These are phyloP conservation scores for Bombus pascuorum DNA, from an alignment of 1,140 invertebrate species.

Conservation along the genomic window DNA sequence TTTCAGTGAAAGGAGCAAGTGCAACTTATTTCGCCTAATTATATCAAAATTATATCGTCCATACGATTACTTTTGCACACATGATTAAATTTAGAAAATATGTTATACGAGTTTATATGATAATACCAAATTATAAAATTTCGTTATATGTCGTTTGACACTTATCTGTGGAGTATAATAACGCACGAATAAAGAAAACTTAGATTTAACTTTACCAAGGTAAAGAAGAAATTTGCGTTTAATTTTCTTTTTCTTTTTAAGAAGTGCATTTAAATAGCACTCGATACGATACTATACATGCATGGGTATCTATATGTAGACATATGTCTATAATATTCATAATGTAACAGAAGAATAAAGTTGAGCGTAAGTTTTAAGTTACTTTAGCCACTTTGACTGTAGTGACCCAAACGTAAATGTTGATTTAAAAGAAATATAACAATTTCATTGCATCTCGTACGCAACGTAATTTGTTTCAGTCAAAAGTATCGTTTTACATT, in stretches of 20 bases:
- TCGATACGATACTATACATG: background rate
- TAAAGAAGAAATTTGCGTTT: background rate
- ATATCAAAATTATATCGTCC: background rate
- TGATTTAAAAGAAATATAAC: background rate
- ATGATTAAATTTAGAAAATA: background rate
- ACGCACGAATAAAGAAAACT: background rate
- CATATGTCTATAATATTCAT: background rate
- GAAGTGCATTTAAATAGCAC: background rate
- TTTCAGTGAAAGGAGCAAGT: constrained; percentile 3
- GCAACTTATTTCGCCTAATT: background rate
- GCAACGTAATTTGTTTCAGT: background rate
- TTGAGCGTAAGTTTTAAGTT: background rate
- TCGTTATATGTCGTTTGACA: background rate
- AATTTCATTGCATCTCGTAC: background rate
- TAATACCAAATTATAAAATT: background rate
- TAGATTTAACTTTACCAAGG: too few relatives aligned
- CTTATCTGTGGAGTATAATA: background rate
- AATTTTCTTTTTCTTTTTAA: background rate
- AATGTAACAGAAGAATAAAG: background rate
- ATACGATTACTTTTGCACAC: background rate
- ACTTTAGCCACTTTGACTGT: too few relatives aligned
- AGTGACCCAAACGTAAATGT: too few relatives aligned
- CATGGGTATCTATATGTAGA: too few relatives aligned
- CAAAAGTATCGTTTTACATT: background rate
- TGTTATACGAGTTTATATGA: background rate